Evolutionary conservation across 2,888 invertebrate species (phyloP), one percentile per base, ranked within the genome.

Genomic region (Ectobius pallidus): DNA sequence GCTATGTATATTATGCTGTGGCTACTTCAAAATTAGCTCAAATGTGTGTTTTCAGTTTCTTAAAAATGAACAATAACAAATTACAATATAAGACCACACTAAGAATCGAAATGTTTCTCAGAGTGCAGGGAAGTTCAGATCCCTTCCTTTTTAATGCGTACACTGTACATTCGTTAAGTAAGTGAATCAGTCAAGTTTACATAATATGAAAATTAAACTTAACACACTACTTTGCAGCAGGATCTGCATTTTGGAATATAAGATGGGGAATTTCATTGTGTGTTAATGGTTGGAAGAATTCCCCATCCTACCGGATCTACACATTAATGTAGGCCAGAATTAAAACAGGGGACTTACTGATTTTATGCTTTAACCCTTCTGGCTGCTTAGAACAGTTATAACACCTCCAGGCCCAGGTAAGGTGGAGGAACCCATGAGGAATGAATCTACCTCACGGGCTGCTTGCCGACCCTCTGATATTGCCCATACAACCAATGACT

Each of bases 401-500:
- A 98, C 92, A 18, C 98, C 99, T 34, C 99, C 99, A 1, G 95
- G 92, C 22, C 96, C 97, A 3, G 99, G 97, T 71, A 99, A 87
- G 6, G 90, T 88, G 4, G 97, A 95, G 39, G 85, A 85, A 62
- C 88, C 87, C 79, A 90, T 90, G 18, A 99, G 88, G 83, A 89
- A 92, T 70, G 91, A 86, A 82, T 99, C 99, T 1, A 99, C 92
- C 78, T 96, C 94, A 55, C 97, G 87, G 16, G 99, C 99, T 9
- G 97, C 98, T 84, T 97, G 98, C n/a, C 99, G 88, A 1, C 99
- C 99, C 83, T 99, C 99, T 0, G 95, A 88, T 76, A 99, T 99
- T 22, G 99, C 99, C 96, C 98, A 99, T 9, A 99, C 99, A 3
- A 99, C 97, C 72, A 99, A 86, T 0, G 98, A 98, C 82, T 99